Evolutionary conservation across 2,797 vertebrate species (phyloP), one percentile per base, ranked within the genome.

Genomic region (Tauraco hartlaubi): DNA sequence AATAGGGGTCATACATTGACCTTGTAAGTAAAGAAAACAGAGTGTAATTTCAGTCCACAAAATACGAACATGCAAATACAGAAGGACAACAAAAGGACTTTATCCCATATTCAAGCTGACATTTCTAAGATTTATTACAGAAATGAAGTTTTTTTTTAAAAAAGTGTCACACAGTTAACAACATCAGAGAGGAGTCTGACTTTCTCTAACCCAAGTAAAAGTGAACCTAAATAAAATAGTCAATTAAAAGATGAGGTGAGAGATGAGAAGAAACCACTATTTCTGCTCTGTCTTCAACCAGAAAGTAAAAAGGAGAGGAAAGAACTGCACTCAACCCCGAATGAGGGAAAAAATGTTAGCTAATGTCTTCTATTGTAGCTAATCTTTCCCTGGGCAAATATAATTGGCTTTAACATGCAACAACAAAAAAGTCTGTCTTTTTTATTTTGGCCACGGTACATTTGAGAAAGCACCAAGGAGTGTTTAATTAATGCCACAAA

Each of bases 11-110:
- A 15, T 1, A n/a, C 6, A 1, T 5, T 75, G 73, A 91, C 87
- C 95, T 94, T 90, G 78, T 48, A 58, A 90, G 55, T 23, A 71
- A 92, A 82, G 68, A 58, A 85, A 87, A 91, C 8, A 58, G 28
- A 85, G 26, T 44, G 7, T 78, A 82, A 95, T 93, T 94, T 90
- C 59, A 94, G 74, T 10, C 37, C 77, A 54, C 79, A 61, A 14
- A 81, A 89, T 59, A 81, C 54, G 58, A 90, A 75, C 69, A 62
- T 28, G 69, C 87, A 96, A 94, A 95, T 46, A 75, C 3, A 1
- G 62, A 67, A 92, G 69, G 82, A 78, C 46, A 90, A 62, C 76
- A 86, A 73, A 69, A 94, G 83, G 77, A 76, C 62, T 86, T 64
- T 21, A 41, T 26, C 54, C 55, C 4, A 2, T 9, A 19, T 9